A percentile compares a stretch with the other conserved stretches of the same genome.
These are phyloP conservation scores for Chrysolina oricalcia DNA, from an alignment of 2,888 invertebrate species.

Conservation along the genomic window DNA sequence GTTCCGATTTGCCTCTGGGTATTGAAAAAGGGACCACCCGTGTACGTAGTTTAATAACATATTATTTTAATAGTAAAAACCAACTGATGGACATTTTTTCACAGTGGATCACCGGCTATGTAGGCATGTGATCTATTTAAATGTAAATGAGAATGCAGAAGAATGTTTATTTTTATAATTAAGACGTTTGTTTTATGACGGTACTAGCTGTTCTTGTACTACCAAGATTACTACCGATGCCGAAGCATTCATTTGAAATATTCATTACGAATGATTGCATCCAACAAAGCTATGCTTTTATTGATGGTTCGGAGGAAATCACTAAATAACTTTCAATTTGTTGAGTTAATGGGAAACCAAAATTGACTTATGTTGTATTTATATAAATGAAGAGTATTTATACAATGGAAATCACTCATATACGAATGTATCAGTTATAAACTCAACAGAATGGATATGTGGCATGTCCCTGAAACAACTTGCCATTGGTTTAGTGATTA, in stretches of 20 bases:
- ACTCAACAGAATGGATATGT: too few relatives aligned
- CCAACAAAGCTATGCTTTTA: not conserved
- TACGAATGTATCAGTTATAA: too few relatives aligned
- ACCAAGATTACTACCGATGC: conserved; percentile 2
- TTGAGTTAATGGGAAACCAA: not conserved
- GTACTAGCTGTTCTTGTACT: conserved; percentile 1
- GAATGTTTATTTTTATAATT: conserved; percentile 29
- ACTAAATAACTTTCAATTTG: not conserved
- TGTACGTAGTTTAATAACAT: conserved; percentile 43
- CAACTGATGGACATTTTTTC: not conserved
- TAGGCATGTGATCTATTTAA: conserved; percentile 31
- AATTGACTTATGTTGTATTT: too few relatives aligned
- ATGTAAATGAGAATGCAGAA: conserved; percentile 31
- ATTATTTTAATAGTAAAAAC: conserved; percentile 40
- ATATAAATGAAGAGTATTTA: too few relatives aligned
- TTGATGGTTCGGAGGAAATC: not conserved
- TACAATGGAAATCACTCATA: too few relatives aligned
- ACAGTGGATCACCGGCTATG: conserved; percentile 18
- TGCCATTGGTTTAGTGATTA: too few relatives aligned
- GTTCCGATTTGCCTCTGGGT: conserved; percentile 25
- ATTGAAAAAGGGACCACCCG: conserved; percentile 37
- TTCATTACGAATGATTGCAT: not conserved
- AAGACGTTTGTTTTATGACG: conserved; percentile 23
- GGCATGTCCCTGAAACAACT: too few relatives aligned
- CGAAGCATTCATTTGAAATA: not conserved